Conservation (phyloP, 1,140 invertebrate species). For the Sweltsa coloradensis region DNA sequence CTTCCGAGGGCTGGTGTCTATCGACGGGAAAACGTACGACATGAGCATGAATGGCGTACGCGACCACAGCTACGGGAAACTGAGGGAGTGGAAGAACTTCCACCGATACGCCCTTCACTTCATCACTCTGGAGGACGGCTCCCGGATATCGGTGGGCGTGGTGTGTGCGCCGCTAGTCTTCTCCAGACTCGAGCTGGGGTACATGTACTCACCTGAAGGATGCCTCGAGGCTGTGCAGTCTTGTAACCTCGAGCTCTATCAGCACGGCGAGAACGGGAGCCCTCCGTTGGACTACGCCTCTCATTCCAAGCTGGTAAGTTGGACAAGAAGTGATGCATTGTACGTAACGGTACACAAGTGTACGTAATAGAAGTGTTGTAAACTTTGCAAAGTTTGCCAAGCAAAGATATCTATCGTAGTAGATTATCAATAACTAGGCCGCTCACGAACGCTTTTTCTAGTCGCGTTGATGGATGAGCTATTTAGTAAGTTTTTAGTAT, state of each 20-base stretch:
- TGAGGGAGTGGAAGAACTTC: conserved; percentile 51
- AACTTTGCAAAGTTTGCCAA: no score
- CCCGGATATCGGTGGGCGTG: conserved; percentile 44
- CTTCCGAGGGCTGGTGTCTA: conserved; percentile 33
- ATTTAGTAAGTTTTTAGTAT: no score
- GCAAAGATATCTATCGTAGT: neutral
- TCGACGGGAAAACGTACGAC: conserved; percentile 34
- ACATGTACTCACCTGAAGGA: conserved; percentile 42
- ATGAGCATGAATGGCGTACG: conserved; percentile 38
- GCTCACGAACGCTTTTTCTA: neutral
- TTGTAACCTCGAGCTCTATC: conserved; percentile 43
- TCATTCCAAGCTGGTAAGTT: conserved; percentile 41
- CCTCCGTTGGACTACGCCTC: conserved; percentile 47
- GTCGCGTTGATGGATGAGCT: no score
- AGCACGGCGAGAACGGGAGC: conserved; percentile 47
- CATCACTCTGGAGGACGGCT: conserved; percentile 48
- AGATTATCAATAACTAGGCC: neutral
- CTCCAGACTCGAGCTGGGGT: conserved; percentile 54
- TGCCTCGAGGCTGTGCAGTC: conserved; percentile 37
- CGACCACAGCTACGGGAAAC: conserved; percentile 45
- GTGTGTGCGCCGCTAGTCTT: conserved; percentile 47
- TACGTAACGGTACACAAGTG: no score
- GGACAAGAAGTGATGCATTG: no score
- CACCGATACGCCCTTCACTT: conserved; percentile 56
- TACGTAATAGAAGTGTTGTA: no score